These are phyloP conservation scores for Myotis vivesi DNA, from an alignment of 2,797 vertebrate genomes.

Conservation along the genomic window DNA sequence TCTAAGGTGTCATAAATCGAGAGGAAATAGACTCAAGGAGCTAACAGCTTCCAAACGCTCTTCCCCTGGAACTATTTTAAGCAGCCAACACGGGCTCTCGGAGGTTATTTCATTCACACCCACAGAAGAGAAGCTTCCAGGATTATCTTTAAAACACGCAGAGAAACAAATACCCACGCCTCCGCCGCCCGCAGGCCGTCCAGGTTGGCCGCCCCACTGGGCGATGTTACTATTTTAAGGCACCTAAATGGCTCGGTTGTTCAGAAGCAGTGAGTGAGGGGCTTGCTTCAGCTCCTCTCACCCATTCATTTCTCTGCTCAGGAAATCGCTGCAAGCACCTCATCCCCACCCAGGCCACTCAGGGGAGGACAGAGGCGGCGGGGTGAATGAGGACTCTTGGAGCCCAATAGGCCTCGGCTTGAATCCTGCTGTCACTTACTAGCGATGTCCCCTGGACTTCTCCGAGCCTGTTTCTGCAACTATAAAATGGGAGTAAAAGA, in stretches of 20 bases:
- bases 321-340: not conserved
- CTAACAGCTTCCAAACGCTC: constrained; percentile 65
- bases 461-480: not conserved
- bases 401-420: not conserved
- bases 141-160: not conserved
- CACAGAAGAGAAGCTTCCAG: not conserved
- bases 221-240: constrained; percentile 19
- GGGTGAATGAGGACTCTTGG: not conserved
- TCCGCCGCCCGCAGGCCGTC: not conserved
- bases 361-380: not conserved
- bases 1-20: constrained; percentile 68
- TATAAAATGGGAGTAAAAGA: not conserved
- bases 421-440: not conserved
- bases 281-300: not conserved
- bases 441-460: not conserved
- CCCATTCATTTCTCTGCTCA: constrained; percentile 46
- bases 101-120: constrained; percentile 66
- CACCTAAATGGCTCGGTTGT: not conserved
- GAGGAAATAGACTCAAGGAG: constrained; percentile 54
- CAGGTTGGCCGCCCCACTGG: not conserved
- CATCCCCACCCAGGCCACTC: not conserved
- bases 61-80: constrained; percentile 74
- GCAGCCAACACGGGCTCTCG: constrained; percentile 22
- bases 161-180: not conserved
- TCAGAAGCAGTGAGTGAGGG: not conserved